phyloP scores from a whole-genome alignment of 1,140 invertebrate species.

The Ips typographus region DNA sequence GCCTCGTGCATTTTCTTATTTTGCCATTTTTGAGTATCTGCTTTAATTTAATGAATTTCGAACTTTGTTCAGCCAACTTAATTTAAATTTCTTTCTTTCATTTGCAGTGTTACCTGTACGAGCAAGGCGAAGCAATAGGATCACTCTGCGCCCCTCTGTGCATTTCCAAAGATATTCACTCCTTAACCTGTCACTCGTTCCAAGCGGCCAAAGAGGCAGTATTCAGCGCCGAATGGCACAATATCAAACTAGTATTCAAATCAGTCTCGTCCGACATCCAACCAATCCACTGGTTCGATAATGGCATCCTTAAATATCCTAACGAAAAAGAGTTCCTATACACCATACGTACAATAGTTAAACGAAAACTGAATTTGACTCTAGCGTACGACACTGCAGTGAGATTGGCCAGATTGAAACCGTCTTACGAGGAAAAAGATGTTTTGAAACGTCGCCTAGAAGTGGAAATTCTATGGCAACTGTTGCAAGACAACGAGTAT shows the following conservation, averaged over 20 bases:
- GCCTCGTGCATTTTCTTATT: too few relatives aligned
- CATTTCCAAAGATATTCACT: conserved; percentile 54
- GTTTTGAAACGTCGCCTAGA: conserved; percentile 53
- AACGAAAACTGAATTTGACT: conserved; percentile 58
- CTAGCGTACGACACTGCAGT: conserved; percentile 54
- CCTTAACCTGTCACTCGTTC: conserved; percentile 59
- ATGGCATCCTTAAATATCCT: conserved; percentile 55
- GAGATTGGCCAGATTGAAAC: conserved; percentile 53
- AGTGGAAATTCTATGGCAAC: conserved; percentile 63
- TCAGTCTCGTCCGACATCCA: conserved; percentile 50
- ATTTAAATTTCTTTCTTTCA: too few relatives aligned
- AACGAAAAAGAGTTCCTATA: conserved; percentile 57
- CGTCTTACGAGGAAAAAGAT: conserved; percentile 52
- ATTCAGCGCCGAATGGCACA: conserved; percentile 59
- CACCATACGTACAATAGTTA: conserved; percentile 56
- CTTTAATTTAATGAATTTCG: too few relatives aligned
- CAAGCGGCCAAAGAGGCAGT: conserved; percentile 60
- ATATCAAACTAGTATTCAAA: conserved; percentile 60
- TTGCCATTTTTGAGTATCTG: too few relatives aligned
- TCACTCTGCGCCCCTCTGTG: conserved; percentile 61
- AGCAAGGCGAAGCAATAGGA: conserved; percentile 56
- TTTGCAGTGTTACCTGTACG: conserved; percentile 59
- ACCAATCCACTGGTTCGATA: conserved; percentile 55
- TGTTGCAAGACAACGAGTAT: conserved; percentile 69
- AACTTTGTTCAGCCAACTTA: too few relatives aligned